Evolutionary conservation across 1,140 invertebrate genomes (phyloP), one percentile per base, ranked within the genome.

Genomic region (Triops cancriformis): DNA sequence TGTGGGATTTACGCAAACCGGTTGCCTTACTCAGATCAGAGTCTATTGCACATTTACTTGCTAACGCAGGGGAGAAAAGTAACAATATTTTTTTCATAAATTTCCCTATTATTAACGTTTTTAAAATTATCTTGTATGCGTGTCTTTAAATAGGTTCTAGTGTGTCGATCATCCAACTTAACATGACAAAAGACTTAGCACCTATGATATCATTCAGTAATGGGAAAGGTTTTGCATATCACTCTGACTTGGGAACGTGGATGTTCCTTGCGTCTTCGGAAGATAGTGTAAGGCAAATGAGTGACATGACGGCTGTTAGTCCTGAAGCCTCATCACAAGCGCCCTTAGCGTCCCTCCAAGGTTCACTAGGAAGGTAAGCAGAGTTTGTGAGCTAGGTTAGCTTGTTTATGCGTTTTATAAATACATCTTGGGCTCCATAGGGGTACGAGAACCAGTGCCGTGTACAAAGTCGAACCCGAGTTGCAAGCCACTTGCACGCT

Each of bases 181-280:
- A 85, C n/a, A 80, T 92, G 26, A 86, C 89, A 26, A 85, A 89
- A 10, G 85, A 88, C 76, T 89, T 90, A 41, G 85, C 87, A 79
- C 90, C 91, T 1, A 83, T 92, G 77, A 84, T 92, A 75, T 87
- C 89, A 37, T 83, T 92, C 23, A 90, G 87, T 18, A 91, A 88
- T 81, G 90, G 90, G 12, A 89, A 89, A 84, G 51, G 51, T 23
- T 64, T 64, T 23, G 18, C 51, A 12, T 64, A 64, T 23, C 10
- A 64, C 23, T 18, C 51, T 1, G n/a, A 64, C 51, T 64, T 64
- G 14, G 51, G 14, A 64, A 64, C 51, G 18, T 64, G 51, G 51
- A 64, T 64, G 51, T 64, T 64, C 10, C 51, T 64, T n/a, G 51
- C 51, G 18, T 64, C 7, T 23, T 23, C 51, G 14, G 51, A 64